These are phyloP conservation scores for Meles meles DNA, from an alignment of 2,113 vertebrate species.

Conservation along the genomic window DNA sequence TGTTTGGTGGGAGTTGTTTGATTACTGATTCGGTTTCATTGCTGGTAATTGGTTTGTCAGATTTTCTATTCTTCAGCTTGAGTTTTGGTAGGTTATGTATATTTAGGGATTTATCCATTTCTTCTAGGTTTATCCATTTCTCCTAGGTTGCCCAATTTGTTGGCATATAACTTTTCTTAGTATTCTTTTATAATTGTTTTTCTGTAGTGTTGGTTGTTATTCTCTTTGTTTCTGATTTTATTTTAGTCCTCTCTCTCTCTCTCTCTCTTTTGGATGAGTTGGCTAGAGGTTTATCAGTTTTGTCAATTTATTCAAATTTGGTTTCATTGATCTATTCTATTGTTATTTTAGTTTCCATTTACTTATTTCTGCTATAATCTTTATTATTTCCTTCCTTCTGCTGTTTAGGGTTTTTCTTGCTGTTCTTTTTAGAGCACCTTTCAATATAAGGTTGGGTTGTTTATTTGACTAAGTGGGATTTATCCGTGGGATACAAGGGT, in stretches of 20 bases:
- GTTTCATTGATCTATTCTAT: neutral
- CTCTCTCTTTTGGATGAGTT: neutral
- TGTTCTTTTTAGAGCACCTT: neutral
- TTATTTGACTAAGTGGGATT: no score
- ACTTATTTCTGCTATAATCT: neutral
- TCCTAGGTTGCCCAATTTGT: no score
- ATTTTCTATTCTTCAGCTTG: neutral
- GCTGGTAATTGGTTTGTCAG: neutral
- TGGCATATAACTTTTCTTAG: no score
- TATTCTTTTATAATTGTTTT: no score
- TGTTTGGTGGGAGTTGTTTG: neutral
- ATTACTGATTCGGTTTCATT: neutral
- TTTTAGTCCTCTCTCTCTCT: no score
- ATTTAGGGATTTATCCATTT: neutral
- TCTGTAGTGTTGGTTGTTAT: no score
- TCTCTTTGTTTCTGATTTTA: no score
- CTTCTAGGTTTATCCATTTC: neutral
- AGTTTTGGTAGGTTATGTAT: neutral
- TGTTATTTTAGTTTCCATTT: neutral
- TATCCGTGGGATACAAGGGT: no score
- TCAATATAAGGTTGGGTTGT: neutral
- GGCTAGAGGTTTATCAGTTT: neutral
- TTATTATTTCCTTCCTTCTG: neutral
- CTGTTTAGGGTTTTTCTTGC: neutral
- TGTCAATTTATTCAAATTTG: neutral